A percentile compares a stretch with the other conserved stretches of the same genome.
These are phyloP conservation scores for Tapirus indicus DNA, from an alignment of 2,797 vertebrate genomes.

Conservation along the genomic window DNA sequence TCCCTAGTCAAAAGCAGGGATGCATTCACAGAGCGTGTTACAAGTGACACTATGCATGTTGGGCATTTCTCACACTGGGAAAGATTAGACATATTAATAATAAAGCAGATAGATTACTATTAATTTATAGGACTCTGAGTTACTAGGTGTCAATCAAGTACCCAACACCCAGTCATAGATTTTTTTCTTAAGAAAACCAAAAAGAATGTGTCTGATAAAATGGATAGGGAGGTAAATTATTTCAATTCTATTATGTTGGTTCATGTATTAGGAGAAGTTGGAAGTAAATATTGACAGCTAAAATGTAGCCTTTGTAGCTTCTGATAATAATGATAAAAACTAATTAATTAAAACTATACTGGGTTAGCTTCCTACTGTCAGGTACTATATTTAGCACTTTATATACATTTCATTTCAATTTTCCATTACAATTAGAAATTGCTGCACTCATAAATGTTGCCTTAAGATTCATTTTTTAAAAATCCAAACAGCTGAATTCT, in stretches of 20 bases:
- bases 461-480: background rate
- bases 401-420: background rate
- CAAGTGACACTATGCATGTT: background rate
- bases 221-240: background rate
- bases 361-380: background rate
- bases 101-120: background rate
- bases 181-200: background rate
- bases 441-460: background rate
- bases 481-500: background rate
- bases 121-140: background rate
- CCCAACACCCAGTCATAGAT: background rate
- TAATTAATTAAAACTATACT: background rate
- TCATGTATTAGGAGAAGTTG: background rate
- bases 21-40: background rate
- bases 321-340: background rate
- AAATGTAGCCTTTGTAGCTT: background rate
- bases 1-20: background rate
- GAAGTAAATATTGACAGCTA: background rate
- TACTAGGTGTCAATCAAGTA: background rate
- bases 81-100: background rate
- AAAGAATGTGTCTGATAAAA: background rate
- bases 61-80: background rate
- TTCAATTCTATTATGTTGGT: background rate
- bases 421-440: background rate
- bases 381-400: background rate